Evolutionary conservation across 2,113 vertebrate genomes (phyloP), one percentile per base, ranked within the genome.

Genomic region (Daboia siamensis): DNA sequence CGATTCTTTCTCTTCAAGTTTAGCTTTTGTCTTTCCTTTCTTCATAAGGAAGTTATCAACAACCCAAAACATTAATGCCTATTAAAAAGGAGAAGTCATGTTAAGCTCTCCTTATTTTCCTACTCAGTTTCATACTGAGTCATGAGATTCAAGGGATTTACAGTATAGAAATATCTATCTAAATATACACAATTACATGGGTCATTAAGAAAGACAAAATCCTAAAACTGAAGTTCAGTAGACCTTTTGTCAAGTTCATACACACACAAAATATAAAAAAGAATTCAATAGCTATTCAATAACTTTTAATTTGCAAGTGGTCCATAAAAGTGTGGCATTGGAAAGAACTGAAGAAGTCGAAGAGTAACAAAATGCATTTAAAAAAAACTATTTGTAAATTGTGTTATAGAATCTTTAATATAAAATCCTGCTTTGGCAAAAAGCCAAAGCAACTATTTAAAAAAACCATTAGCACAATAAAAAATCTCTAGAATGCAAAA

Each of bases 11-110:
- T 99, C 99, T 97, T 99, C 99, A 59, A 98, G 97, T 94, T 99
- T 99, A 96, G 99, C 99, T 98, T 99, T 99, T 97, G 99, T 99
- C 96, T 98, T 98, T 92, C 99, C 98, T 96, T 99, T 99, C 96
- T 99, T 99, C 99, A 99, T 99, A 92, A 99, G 98, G 95, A 99
- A 99, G 95, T 99, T 99, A 97, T 99, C 99, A 86, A 99, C 99
- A 92, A 99, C 99, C 99, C 99, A 99, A 96, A 99, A 99, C 99
- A 99, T 99, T 86, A 99, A 97, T 2, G 99, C 98, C 99, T 99
- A 95, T 89, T 55, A 21, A n/a, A 93, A 93, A 95, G 23, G 17
- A 8, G 2, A n/a, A 91, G 89, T 29, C 0, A 4, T 15, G 24
- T 3, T 6, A 26, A 4, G 0, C 54, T 24, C 39, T 55, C 44